These are phyloP conservation scores for Barypeithes pellucidus DNA, from an alignment of 2,888 invertebrate genomes.

Conservation along the genomic window DNA sequence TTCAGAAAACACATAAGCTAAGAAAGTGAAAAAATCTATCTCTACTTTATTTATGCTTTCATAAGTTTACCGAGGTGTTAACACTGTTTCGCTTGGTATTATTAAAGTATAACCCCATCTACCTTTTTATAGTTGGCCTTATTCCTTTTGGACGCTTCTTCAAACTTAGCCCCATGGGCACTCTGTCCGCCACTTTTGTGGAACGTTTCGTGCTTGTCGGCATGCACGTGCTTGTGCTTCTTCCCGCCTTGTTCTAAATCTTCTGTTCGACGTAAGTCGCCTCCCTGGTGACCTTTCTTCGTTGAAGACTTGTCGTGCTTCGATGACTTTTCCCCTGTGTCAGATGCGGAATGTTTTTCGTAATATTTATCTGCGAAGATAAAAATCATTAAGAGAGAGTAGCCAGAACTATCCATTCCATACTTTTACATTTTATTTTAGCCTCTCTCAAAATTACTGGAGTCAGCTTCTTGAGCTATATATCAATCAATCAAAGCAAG, in stretches of 20 bases:
- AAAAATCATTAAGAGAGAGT: no score
- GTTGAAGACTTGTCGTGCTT: slow-evolving; percentile 65
- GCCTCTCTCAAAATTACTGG: no score
- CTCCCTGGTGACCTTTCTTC: slow-evolving; percentile 62
- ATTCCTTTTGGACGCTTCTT: slow-evolving; percentile 63
- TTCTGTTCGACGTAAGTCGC: slow-evolving; percentile 62
- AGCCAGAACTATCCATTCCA: no score
- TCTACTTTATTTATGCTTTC: no score
- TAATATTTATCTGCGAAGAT: slow-evolving; percentile 52
- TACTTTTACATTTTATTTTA: no score
- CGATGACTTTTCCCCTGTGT: slow-evolving; percentile 60
- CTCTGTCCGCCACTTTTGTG: slow-evolving; percentile 61
- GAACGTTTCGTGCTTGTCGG: slow-evolving; percentile 60
- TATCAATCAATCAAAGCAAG: no score
- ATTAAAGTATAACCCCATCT: slow-evolving; percentile 32
- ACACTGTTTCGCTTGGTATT: no score
- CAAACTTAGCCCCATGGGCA: slow-evolving; percentile 63
- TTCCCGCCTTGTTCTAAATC: slow-evolving; percentile 66
- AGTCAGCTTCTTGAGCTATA: no score
- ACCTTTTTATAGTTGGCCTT: slow-evolving; percentile 67
- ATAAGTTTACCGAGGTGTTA: no score
- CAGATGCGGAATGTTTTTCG: slow-evolving; percentile 56
- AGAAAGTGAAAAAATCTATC: no score
- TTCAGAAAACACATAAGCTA: no score
- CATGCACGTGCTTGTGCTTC: slow-evolving; percentile 61